phyloP scores from a whole-genome alignment of 1,140 invertebrate genomes.

The Eueides isabella region DNA sequence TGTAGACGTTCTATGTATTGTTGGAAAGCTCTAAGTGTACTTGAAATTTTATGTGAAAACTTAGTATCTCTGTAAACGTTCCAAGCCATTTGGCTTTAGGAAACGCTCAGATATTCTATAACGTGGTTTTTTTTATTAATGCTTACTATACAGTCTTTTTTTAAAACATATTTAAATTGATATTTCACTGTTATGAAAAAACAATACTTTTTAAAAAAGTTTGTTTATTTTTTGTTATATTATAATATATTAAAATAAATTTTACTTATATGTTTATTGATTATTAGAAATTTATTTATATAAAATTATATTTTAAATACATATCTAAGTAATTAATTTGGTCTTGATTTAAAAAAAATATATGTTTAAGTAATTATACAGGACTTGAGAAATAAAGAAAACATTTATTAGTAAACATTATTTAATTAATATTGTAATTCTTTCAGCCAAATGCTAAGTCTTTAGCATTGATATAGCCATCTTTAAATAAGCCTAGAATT shows the following conservation, averaged over 20 bases:
- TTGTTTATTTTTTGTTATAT: no score
- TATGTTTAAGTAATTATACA: no score
- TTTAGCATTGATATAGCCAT: background rate
- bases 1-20: background rate
- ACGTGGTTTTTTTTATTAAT: slow-evolving; percentile 8
- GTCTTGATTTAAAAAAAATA: no score
- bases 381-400: background rate
- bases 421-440: background rate
- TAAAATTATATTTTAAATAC: no score
- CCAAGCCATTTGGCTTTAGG: slow-evolving; percentile 34
- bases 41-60: slow-evolving; percentile 40
- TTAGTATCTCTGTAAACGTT: slow-evolving; percentile 28
- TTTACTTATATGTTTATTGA: no score
- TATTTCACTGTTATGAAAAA: no score
- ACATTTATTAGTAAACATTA: background rate
- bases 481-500: background rate
- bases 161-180: no score
- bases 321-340: no score
- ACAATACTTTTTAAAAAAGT: no score
- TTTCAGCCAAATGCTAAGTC: background rate
- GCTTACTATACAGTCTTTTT: no score
- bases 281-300: no score
- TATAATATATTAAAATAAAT: no score
- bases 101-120: slow-evolving; percentile 30
- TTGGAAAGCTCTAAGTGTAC: background rate